Conservation (phyloP, 2,888 invertebrate species). For the Orthosia gothica region DNA sequence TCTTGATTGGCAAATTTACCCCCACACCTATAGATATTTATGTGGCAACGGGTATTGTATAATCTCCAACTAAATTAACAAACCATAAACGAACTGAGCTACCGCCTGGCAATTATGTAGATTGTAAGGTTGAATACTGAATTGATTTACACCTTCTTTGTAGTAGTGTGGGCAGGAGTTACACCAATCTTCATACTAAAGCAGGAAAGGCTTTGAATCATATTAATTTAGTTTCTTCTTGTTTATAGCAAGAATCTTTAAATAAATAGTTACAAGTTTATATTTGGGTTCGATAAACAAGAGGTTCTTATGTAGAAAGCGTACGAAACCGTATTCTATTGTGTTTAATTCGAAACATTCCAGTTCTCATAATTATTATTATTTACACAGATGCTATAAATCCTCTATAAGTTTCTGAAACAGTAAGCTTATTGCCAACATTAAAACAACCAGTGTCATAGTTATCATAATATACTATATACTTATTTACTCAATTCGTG, state of each 20-base stretch:
- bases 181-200: neutral
- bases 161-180: neutral
- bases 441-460: too few species aligned
- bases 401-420: too few species aligned
- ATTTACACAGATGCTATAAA: too few species aligned
- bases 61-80: slow-evolving; percentile 55
- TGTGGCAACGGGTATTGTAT: slow-evolving; percentile 51
- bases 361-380: too few species aligned
- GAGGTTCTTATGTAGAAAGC: too few species aligned
- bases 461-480: too few species aligned
- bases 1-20: slow-evolving; percentile 64
- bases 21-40: slow-evolving; percentile 51
- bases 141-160: slow-evolving; percentile 34
- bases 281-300: too few species aligned
- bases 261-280: too few species aligned
- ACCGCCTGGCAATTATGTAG: slow-evolving; percentile 42
- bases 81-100: slow-evolving; percentile 46
- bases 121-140: slow-evolving; percentile 38
- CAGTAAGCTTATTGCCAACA: too few species aligned
- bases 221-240: neutral
- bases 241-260: neutral
- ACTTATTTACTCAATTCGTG: too few species aligned
- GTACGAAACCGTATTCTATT: too few species aligned
- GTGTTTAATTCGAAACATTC: too few species aligned
- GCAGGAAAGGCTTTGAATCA: neutral